Percentiles rank a stretch among this genome's conserved stretches.
Evolutionary conservation across 2,888 invertebrate species (phyloP).

Genomic region (Lymantria dispar): DNA sequence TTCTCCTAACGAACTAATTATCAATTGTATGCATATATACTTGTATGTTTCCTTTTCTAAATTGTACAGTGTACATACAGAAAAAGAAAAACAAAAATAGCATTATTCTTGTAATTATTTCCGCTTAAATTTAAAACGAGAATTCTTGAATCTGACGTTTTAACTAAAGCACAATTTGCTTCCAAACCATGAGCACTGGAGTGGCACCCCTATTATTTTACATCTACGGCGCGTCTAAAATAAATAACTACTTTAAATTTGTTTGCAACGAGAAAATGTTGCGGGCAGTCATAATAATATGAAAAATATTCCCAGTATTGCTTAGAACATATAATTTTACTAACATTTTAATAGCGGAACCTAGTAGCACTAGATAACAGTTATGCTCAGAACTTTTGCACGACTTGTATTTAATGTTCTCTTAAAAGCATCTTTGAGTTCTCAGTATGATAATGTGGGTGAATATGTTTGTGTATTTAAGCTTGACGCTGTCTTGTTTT

Average conservation of each 20-base stretch:
- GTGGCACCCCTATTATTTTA: conserved; percentile 1
- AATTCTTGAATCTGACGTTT: background rate
- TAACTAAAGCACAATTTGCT: conserved; percentile 1
- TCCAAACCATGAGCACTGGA: background rate
- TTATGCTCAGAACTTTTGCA: conserved; percentile 1
- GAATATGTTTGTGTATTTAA: background rate
- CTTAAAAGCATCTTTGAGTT: conserved; percentile 4
- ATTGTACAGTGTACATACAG: no score
- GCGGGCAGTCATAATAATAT: conserved; percentile 19
- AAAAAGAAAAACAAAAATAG: no score
- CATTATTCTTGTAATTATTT: no score
- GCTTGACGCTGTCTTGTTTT: background rate
- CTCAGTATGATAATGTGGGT: background rate
- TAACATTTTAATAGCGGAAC: conserved; percentile 13
- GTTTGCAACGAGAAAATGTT: conserved; percentile 16
- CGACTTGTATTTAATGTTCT: conserved; percentile 1
- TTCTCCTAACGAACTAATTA: no score
- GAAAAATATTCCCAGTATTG: conserved; percentile 19
- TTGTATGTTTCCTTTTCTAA: no score
- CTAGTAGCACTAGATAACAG: conserved; percentile 3
- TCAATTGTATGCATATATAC: no score
- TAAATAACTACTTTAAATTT: conserved; percentile 26
- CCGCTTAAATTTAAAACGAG: no score
- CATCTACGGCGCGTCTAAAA: background rate
- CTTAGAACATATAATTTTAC: conserved; percentile 11